These are phyloP conservation scores for Caenorhabditis sp. DNA, from an alignment of 2,888 invertebrate species.

Conservation along the genomic window DNA sequence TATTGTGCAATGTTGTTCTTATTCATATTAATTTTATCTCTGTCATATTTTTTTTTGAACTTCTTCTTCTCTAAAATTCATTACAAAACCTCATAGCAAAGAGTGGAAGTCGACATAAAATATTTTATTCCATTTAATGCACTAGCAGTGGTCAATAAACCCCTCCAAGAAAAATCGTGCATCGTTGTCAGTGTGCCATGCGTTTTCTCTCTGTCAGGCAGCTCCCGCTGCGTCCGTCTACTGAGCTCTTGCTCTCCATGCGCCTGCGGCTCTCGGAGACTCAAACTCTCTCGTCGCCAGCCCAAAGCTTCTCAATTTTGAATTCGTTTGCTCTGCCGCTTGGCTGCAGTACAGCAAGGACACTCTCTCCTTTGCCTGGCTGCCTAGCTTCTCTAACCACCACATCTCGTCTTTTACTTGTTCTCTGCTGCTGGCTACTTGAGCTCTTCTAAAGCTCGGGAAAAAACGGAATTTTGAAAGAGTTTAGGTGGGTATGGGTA, in stretches of 20 bases:
- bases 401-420: constrained; percentile 39
- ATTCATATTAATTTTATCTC: background rate
- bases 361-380: constrained; percentile 37
- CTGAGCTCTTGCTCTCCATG: constrained; percentile 27
- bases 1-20: background rate
- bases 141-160: constrained; percentile 27
- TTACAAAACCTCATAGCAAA: background rate
- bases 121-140: no score
- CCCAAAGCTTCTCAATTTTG: constrained; percentile 57
- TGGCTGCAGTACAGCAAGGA: constrained; percentile 52
- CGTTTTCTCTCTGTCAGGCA: constrained; percentile 46
- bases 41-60: constrained; percentile 8
- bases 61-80: background rate
- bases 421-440: constrained; percentile 55
- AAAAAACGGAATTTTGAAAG: constrained; percentile 36
- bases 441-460: constrained; percentile 43
- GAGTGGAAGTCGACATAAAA: no score
- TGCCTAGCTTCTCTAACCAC: constrained; percentile 43
- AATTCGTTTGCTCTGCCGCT: constrained; percentile 60
- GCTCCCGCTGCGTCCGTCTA: constrained; percentile 31
- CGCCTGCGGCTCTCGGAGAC: constrained; percentile 23
- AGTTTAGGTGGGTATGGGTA: constrained; percentile 38
- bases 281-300: constrained; percentile 1
- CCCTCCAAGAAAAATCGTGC: constrained; percentile 47
- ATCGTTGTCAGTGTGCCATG: constrained; percentile 32